Base-by-base conservation (phyloP, 2,888 invertebrate species). In the Antitype chi region DNA sequence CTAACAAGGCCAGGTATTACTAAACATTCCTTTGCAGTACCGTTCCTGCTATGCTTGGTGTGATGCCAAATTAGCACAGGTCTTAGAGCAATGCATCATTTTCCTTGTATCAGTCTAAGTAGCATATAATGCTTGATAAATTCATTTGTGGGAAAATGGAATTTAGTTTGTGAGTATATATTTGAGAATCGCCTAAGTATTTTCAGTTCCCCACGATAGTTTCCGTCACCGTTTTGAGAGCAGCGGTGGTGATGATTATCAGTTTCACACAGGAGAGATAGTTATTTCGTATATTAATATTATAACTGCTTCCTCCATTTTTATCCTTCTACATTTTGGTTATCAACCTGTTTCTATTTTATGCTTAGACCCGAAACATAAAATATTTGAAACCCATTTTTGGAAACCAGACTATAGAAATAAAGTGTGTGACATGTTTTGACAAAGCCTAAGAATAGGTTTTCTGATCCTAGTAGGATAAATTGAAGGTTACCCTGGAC, bases 1-100 rank as follows among this genome's bases (percentile, higher is more conserved):
- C 57, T 38, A 73, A 73, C 80, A 83, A 80, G 85, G 83, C 63
- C 69, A 78, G 43, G 67, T 70, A 71, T 63, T 70, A 73, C 74
- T 87, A 82, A 86, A 66, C 38, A 87, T 86, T 86, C 84, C 11
- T 8, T 20, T 43, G 8, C 15, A 69, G 67, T 66, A 60, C 28
- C 43, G 20, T 59, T 70, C 38, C 38, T 52, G 4, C 72, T 73
- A 70, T 52, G 73, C 66, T 84, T 86, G 84, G 80, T 80, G 57
- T 43, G 60, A 76, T 74, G 87, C 84, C 87, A 87, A 88, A 85
- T 85, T 76, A 81, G 74, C 59, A 28, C 25, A 64, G 49, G 57
- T 77, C 70, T 72, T 77, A 62, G 60, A 59, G 49, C 28, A 47
- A 70, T 75, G 60, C 43, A 59, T 68, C 20, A 70, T 88, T 84